phyloP scores from a whole-genome alignment of 2,888 invertebrate genomes.

The Gasteruption jaculator region DNA sequence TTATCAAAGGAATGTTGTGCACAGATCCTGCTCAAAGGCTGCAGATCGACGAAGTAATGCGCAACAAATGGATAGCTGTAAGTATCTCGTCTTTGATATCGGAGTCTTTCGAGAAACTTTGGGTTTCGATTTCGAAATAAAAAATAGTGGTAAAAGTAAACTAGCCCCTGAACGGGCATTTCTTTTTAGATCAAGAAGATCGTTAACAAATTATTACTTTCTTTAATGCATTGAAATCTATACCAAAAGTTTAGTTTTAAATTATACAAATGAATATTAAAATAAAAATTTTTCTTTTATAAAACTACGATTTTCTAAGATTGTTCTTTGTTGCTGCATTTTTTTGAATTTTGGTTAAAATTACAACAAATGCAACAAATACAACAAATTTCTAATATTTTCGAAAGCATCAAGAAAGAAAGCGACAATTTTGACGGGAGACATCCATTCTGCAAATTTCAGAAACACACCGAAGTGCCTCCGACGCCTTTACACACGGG shows the following conservation, averaged over 20 bases:
- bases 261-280: too few relatives aligned
- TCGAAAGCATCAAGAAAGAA: too few relatives aligned
- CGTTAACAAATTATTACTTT: too few relatives aligned
- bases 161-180: neutral
- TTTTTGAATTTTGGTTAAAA: neutral
- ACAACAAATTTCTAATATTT: too few relatives aligned
- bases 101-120: too few relatives aligned
- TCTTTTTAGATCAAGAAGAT: neutral
- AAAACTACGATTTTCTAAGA: neutral
- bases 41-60: slow-evolving; percentile 86
- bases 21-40: slow-evolving; percentile 89
- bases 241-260: too few relatives aligned
- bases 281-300: slow-evolving; percentile 5
- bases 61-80: slow-evolving; percentile 82
- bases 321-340: slow-evolving; percentile 1
- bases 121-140: neutral
- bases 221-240: too few relatives aligned
- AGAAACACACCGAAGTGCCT: slow-evolving; percentile 82
- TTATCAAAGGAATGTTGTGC: slow-evolving; percentile 90
- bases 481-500: slow-evolving; percentile 93
- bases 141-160: too few relatives aligned
- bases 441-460: slow-evolving; percentile 8
- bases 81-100: slow-evolving; percentile 40
- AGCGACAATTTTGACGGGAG: neutral
- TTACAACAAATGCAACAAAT: too few relatives aligned